Percentiles rank a stretch among this genome's conserved stretches.
Conservation (phyloP, 2,113 vertebrate species). For the Anguilla japonica region DNA sequence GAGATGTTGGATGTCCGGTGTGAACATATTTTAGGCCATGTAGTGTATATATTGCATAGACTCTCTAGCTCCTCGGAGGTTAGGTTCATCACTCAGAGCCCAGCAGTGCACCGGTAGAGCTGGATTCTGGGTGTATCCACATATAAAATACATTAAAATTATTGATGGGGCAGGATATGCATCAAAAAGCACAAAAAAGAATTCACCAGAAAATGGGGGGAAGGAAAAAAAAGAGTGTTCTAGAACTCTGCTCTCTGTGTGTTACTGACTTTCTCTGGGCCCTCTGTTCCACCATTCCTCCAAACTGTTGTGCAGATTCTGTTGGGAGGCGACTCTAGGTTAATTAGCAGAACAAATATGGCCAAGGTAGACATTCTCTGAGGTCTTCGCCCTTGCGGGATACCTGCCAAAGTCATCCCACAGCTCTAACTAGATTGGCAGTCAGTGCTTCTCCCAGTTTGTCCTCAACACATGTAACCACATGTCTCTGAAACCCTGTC, state of each 20-base stretch:
- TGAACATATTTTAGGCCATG: no score
- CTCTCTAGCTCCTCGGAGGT: conserved; percentile 8
- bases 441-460: not conserved
- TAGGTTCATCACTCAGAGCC: not conserved
- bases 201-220: not conserved
- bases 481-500: not conserved
- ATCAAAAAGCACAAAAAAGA: not conserved
- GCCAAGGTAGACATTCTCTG: conserved; percentile 31
- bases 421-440: conserved; percentile 17
- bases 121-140: not conserved
- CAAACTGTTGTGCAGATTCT: conserved; percentile 42
- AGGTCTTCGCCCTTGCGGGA: conserved; percentile 15
- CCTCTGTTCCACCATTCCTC: conserved; percentile 22
- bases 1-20: no score
- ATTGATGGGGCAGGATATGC: not conserved
- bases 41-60: conserved; percentile 6
- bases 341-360: conserved; percentile 69
- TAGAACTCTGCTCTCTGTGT: not conserved
- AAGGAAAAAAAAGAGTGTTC: not conserved
- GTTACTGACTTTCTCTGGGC: conserved; percentile 1
- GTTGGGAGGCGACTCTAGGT: conserved; percentile 60
- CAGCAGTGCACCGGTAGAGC: not conserved
- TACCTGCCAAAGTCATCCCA: conserved; percentile 33
- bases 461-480: not conserved
- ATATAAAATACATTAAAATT: not conserved